phyloP scores from a whole-genome alignment of 2,797 vertebrate species.

The Manis crassicaudata region DNA sequence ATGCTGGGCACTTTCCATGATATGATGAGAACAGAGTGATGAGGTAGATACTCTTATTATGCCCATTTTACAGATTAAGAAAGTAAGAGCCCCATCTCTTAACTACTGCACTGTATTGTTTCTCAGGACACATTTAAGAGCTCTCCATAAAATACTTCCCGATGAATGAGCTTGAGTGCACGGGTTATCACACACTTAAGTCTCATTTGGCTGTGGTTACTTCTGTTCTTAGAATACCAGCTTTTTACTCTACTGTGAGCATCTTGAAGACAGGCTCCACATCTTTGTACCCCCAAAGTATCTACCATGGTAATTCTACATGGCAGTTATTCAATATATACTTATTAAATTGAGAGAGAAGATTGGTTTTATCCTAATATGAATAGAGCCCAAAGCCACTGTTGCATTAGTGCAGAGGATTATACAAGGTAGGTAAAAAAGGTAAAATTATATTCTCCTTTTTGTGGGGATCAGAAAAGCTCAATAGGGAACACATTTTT shows the following conservation, averaged over 20 bases:
- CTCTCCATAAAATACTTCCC: neutral
- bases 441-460: neutral
- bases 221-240: slow-evolving; percentile 1
- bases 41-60: neutral
- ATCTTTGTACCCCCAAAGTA: neutral
- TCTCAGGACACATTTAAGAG: neutral
- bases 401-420: neutral
- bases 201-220: neutral
- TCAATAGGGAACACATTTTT: neutral
- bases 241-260: neutral
- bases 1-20: neutral
- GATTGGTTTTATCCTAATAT: neutral
- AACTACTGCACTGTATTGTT: neutral
- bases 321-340: neutral
- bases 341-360: neutral
- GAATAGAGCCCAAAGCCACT: neutral
- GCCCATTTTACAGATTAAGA: slow-evolving; percentile 6
- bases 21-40: neutral
- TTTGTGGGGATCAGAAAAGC: too few species aligned
- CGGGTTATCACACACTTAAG: neutral
- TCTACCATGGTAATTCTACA: neutral
- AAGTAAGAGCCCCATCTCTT: neutral
- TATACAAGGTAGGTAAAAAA: neutral
- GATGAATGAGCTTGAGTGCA: neutral
- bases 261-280: neutral